These are phyloP conservation scores for Thymelicus lineola DNA, from an alignment of 2,888 invertebrate genomes.

Conservation along the genomic window DNA sequence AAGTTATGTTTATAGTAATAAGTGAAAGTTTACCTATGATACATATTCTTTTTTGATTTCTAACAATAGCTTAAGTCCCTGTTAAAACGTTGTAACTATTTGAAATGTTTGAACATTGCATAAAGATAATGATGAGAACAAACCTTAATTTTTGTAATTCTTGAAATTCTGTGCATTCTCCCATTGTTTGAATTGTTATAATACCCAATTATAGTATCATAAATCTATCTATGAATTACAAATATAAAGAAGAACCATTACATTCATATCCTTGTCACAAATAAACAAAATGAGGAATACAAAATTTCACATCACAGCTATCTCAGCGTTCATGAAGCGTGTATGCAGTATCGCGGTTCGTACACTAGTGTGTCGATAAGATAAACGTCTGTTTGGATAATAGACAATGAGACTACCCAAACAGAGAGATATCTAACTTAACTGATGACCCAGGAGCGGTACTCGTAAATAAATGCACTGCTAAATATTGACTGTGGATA, in stretches of 20 bases:
- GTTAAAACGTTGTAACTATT: background rate
- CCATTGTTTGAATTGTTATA: slow-evolving; percentile 52
- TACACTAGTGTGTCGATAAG: slow-evolving; percentile 74
- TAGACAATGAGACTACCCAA: slow-evolving; percentile 63
- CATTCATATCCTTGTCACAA: slow-evolving; percentile 42
- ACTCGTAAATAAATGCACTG: slow-evolving; percentile 46
- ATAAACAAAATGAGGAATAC: slow-evolving; percentile 38
- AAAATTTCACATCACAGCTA: slow-evolving; percentile 61
- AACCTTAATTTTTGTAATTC: slow-evolving; percentile 76
- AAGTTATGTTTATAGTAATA: too few relatives aligned
- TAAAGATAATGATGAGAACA: slow-evolving; percentile 33
- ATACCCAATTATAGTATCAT: background rate
- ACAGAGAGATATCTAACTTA: slow-evolving; percentile 58
- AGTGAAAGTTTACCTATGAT: too few relatives aligned
- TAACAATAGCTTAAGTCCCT: background rate
- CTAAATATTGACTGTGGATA: slow-evolving; percentile 46
- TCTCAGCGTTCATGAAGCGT: slow-evolving; percentile 53
- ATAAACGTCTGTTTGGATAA: slow-evolving; percentile 69
- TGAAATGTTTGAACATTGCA: background rate
- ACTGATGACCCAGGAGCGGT: slow-evolving; percentile 50
- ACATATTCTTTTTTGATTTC: too few relatives aligned
- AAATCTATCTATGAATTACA: background rate
- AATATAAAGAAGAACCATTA: slow-evolving; percentile 13
- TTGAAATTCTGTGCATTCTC: slow-evolving; percentile 67
- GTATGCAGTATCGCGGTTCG: slow-evolving; percentile 59